A percentile compares a stretch with the other conserved stretches of the same genome.
Evolutionary conservation across 2,113 vertebrate genomes (phyloP).

Genomic region (Cephalopterus ornatus): DNA sequence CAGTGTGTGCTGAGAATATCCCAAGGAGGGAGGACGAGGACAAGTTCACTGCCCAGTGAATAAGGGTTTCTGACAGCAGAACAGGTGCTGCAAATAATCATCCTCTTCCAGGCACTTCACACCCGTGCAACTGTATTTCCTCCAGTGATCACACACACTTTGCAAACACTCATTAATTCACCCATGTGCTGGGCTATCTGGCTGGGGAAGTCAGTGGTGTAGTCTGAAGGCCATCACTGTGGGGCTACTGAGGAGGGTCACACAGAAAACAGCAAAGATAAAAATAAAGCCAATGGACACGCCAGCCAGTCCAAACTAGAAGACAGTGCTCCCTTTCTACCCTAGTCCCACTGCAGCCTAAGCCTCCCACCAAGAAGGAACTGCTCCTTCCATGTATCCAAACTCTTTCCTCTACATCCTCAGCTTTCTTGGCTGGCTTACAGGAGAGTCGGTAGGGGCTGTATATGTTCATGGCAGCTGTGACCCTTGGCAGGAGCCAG

Average conservation of each 20-base stretch:
- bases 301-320: background rate
- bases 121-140: background rate
- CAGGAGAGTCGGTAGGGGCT: background rate
- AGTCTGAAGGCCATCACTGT: background rate
- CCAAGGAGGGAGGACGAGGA: background rate
- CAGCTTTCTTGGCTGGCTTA: background rate
- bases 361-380: background rate
- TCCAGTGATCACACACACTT: background rate
- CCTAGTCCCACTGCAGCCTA: background rate
- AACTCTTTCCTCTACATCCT: background rate
- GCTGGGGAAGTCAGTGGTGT: background rate
- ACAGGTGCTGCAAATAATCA: background rate
- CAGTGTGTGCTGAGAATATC: fast-evolving
- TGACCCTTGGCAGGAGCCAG: background rate
- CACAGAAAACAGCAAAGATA: background rate
- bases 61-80: background rate
- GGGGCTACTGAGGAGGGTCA: background rate
- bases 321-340: background rate
- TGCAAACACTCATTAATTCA: background rate
- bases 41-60: background rate
- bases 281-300: background rate
- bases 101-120: background rate
- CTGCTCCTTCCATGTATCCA: background rate
- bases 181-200: background rate
- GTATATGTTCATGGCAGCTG: fast-evolving